Conservation (phyloP, 2,797 vertebrate genomes). For the Spinus pinus region DNA sequence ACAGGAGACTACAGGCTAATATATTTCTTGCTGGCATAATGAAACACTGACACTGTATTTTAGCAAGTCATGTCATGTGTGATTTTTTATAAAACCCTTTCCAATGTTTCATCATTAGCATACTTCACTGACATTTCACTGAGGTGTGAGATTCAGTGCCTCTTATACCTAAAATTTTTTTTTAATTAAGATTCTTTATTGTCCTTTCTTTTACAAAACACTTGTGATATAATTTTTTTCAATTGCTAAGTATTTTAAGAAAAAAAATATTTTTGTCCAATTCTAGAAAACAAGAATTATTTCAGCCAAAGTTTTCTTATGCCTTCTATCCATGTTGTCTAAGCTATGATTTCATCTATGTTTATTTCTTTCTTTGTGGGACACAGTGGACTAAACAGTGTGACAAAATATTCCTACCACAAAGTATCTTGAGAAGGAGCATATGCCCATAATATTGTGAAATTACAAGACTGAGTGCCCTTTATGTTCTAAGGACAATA, state of each 20-base stretch:
- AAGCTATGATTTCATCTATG: background rate
- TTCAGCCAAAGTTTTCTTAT: background rate
- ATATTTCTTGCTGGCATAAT: background rate
- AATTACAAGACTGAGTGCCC: background rate
- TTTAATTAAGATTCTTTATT: background rate
- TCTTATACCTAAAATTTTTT: background rate
- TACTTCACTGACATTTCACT: background rate
- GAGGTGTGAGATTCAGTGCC: background rate
- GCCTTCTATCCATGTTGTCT: background rate
- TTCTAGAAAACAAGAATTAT: background rate
- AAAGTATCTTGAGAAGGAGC: background rate
- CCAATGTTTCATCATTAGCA: background rate
- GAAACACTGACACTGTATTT: background rate
- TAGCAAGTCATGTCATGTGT: background rate
- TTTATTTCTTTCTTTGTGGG: background rate
- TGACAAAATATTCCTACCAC: background rate
- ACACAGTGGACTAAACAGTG: background rate
- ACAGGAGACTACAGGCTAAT: background rate
- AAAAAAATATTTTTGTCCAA: background rate
- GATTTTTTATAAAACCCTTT: background rate
- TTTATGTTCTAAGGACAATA: background rate
- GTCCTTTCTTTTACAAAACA: background rate
- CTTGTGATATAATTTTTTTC: background rate
- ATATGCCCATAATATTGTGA: background rate
- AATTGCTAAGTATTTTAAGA: background rate